Evolutionary conservation across 2,797 vertebrate genomes (phyloP).

Genomic region (Enteromius thamalakanensis): DNA sequence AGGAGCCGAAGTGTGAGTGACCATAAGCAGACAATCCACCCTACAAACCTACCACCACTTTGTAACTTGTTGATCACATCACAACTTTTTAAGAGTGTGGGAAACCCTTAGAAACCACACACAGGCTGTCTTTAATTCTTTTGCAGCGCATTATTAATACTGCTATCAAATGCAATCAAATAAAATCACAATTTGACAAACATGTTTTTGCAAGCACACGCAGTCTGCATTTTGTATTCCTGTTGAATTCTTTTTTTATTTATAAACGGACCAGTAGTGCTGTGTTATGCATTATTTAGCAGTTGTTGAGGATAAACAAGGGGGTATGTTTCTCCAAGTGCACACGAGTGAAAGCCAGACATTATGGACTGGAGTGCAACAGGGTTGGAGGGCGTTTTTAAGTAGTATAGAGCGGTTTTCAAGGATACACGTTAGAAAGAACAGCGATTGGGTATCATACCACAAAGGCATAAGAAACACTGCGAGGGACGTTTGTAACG

Average conservation of each 20-base stretch:
- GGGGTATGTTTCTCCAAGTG: conserved; percentile 27
- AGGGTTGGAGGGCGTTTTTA: conserved; percentile 39
- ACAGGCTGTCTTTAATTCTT: background rate
- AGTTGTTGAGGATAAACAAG: conserved; percentile 34
- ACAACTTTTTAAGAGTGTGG: background rate
- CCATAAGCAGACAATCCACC: conserved; percentile 42
- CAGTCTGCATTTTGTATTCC: background rate
- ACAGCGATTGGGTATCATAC: background rate
- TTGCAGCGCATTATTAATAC: background rate
- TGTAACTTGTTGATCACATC: conserved; percentile 13
- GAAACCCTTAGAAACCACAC: background rate
- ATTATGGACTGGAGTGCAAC: conserved; percentile 17
- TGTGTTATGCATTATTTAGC: conserved; percentile 54
- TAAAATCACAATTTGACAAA: background rate
- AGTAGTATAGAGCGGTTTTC: background rate
- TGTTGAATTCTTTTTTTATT: background rate
- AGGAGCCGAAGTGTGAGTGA: conserved; percentile 33
- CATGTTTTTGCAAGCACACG: background rate
- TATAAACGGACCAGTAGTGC: background rate
- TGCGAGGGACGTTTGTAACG: conserved; percentile 37
- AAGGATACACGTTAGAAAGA: conserved; percentile 5
- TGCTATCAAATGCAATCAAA: background rate
- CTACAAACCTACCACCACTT: conserved; percentile 5
- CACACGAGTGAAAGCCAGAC: conserved; percentile 22
- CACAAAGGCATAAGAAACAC: conserved; percentile 20